These are phyloP conservation scores for Aphis gossypii DNA, from an alignment of 1,140 invertebrate species.

Conservation along the genomic window DNA sequence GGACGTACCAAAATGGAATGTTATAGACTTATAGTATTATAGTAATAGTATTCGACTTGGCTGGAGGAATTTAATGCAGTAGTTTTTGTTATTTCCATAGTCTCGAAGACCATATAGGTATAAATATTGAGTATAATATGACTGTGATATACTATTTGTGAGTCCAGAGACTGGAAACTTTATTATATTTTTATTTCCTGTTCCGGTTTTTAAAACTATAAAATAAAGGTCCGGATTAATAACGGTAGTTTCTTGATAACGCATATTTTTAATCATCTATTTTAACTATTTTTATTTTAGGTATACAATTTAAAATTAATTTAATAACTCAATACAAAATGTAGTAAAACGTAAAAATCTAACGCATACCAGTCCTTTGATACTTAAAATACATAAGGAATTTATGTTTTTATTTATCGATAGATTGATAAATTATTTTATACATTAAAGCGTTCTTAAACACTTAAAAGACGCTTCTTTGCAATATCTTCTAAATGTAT, in stretches of 20 bases:
- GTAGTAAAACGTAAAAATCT: neutral
- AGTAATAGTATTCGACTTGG: too few species aligned
- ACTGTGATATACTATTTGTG: too few species aligned
- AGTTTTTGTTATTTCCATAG: too few species aligned
- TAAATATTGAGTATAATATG: too few species aligned
- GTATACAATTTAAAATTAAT: neutral
- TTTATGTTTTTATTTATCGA: neutral
- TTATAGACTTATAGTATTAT: neutral
- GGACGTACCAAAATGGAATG: neutral
- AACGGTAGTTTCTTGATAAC: neutral
- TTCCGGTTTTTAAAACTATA: neutral
- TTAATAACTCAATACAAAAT: neutral
- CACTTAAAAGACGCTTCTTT: neutral
- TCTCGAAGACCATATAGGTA: too few species aligned
- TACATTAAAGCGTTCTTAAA: neutral
- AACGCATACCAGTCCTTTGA: neutral
- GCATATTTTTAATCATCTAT: too few species aligned
- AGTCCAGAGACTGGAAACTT: neutral
- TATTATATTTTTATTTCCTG: neutral
- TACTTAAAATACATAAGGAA: neutral
- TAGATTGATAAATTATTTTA: neutral
- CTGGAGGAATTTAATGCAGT: too few species aligned
- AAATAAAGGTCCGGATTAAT: neutral
- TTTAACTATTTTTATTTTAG: neutral
- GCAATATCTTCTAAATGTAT: neutral